phyloP scores from a whole-genome alignment of 2,888 invertebrate species.

The Clunio marinus region DNA sequence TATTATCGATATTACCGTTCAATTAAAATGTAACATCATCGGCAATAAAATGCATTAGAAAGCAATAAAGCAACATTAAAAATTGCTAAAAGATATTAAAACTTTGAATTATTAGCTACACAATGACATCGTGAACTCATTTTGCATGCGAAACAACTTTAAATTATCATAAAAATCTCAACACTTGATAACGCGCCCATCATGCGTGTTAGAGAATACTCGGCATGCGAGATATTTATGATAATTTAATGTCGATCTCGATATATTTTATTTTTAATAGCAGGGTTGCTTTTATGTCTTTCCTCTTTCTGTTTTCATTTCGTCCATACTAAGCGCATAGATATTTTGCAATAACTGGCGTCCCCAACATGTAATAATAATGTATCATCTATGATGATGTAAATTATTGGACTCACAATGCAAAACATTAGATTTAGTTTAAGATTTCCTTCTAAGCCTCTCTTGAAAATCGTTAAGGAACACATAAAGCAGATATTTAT shows the following conservation, averaged over 20 bases:
- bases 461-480: background rate
- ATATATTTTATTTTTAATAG: conserved; percentile 37
- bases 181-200: conserved; percentile 19
- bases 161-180: conserved; percentile 13
- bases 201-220: background rate
- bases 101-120: background rate
- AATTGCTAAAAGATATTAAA: conserved; percentile 19
- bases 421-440: conserved; percentile 26
- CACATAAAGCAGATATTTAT: conserved; percentile 26
- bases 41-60: conserved; percentile 27
- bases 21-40: background rate
- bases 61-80: conserved; percentile 26
- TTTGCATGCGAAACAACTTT: conserved; percentile 8
- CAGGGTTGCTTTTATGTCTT: conserved; percentile 27
- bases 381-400: conserved; percentile 35
- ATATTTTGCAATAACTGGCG: background rate
- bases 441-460: conserved; percentile 10
- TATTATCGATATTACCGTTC: too few species aligned
- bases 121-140: too few species aligned
- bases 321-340: background rate
- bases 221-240: conserved; percentile 33
- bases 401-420: conserved; percentile 27
- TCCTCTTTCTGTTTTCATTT: background rate
- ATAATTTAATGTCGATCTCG: conserved; percentile 38
- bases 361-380: conserved; percentile 27